Evolutionary conservation across 1,140 invertebrate species (phyloP).

Genomic region (Papilio helenus): DNA sequence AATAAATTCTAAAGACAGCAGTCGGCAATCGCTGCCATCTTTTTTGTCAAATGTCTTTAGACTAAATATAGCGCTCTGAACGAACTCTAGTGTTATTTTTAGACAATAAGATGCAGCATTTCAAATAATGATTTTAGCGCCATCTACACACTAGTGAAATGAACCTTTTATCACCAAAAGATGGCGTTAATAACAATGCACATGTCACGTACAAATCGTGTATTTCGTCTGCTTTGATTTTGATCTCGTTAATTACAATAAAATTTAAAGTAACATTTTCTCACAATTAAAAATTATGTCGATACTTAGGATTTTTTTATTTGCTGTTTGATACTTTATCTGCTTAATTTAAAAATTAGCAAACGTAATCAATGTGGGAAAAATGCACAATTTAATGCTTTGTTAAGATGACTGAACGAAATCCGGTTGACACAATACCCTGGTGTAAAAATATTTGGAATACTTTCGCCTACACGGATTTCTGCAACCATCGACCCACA

Average conservation of each 20-base stretch:
- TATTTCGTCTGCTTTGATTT: background rate
- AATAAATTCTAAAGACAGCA: constrained; percentile 78
- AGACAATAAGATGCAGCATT: constrained; percentile 68
- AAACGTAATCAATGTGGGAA: background rate
- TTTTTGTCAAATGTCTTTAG: constrained; percentile 83
- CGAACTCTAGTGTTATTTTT: constrained; percentile 83
- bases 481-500: constrained; percentile 30
- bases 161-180: constrained; percentile 37
- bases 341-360: background rate
- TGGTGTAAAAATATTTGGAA: constrained; percentile 2
- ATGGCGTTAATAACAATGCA: constrained; percentile 44
- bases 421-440: constrained; percentile 54
- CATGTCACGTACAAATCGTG: background rate
- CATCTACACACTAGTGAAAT: constrained; percentile 56
- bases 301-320: too few relatives aligned
- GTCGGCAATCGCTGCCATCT: constrained; percentile 81
- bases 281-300: background rate
- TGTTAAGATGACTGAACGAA: constrained; percentile 31
- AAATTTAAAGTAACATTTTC: background rate
- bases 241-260: background rate
- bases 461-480: constrained; percentile 30
- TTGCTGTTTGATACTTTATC: too few relatives aligned
- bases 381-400: constrained; percentile 4
- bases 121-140: constrained; percentile 47
- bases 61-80: constrained; percentile 81